Evolutionary conservation across 2,888 invertebrate species (phyloP), one percentile per base, ranked within the genome.

Genomic region (Ligdia adustata): DNA sequence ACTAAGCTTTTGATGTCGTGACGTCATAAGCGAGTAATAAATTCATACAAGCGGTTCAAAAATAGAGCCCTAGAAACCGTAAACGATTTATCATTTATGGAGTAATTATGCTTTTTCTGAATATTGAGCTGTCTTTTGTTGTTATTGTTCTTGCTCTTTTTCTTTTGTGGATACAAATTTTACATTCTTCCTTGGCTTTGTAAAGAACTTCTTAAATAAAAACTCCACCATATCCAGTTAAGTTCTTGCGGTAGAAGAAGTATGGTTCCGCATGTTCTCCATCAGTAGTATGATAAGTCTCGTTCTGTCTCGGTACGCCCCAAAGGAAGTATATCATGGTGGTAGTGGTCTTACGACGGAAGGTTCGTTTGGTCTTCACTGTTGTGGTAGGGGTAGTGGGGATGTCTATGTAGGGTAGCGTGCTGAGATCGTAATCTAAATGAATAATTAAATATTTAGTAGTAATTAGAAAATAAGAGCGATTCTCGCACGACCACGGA

Each of bases 241-340:
- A n/a, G 12, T 37, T 27, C 26, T 37, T 37, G n/a, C 37, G 27
- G 15, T 37, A 37, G 9, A 37, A 37, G 11, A 37, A 37, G 18
- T 37, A 26, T 0, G 37, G 27, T 11, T 27, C 27, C 1, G 22
- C 22, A 22, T 22, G 22, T 22, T 22, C 22, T n/a, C 6, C n/a
- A n/a, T 26, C 5, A 14, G 11, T n/a, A 3, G 15, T 15, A 2
- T 16, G 1, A 0, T 1, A 4, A 1, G 37, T 27, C n/a, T 4
- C 15, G 12, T 37, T 37, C 6, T 0, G 4, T 3, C 27, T 15
- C 7, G 37, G 37, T 4, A 37, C 37, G 11, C 37, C 37, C 37
- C 37, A 37, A 4, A 37, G 37, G n/a, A 37, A 37, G 37, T 37
- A 37, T 18, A 37, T 27, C 4, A 11, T 16, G n/a, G 37, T 37